Conservation (phyloP, 1,140 invertebrate genomes). For the Plectus sambesii region DNA sequence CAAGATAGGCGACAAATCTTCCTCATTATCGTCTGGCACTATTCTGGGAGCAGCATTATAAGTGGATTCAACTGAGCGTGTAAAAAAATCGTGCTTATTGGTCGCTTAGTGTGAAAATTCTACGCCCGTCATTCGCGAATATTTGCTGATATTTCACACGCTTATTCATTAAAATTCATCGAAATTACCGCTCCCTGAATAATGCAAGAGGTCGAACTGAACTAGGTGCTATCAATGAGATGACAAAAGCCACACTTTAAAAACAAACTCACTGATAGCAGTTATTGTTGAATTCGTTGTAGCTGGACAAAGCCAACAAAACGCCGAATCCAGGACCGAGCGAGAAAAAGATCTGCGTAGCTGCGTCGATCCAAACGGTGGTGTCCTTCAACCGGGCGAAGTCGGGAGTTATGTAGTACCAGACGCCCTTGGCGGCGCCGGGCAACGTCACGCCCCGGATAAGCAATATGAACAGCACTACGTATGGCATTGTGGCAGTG, state of each 20-base stretch:
- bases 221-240: no score
- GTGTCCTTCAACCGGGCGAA: constrained; percentile 73
- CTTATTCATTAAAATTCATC: no score
- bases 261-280: constrained; percentile 51
- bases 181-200: no score
- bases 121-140: constrained; percentile 1
- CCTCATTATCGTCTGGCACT: no score
- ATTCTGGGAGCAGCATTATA: no score
- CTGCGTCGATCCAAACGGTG: constrained; percentile 57
- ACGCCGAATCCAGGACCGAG: constrained; percentile 56
- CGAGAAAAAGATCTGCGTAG: constrained; percentile 56
- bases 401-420: constrained; percentile 85
- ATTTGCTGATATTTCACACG: no score
- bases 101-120: not conserved
- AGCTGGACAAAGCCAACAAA: constrained; percentile 51
- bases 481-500: constrained; percentile 81
- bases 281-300: constrained; percentile 57
- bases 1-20: no score
- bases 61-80: no score
- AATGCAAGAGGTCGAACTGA: no score
- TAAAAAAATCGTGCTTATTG: no score
- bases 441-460: constrained; percentile 74
- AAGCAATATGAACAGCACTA: constrained; percentile 77
- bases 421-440: constrained; percentile 74
- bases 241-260: no score